Percentiles rank a stretch among this genome's conserved stretches.
Conservation (phyloP, 1,140 invertebrate species). For the Asbolus verrucosus region DNA sequence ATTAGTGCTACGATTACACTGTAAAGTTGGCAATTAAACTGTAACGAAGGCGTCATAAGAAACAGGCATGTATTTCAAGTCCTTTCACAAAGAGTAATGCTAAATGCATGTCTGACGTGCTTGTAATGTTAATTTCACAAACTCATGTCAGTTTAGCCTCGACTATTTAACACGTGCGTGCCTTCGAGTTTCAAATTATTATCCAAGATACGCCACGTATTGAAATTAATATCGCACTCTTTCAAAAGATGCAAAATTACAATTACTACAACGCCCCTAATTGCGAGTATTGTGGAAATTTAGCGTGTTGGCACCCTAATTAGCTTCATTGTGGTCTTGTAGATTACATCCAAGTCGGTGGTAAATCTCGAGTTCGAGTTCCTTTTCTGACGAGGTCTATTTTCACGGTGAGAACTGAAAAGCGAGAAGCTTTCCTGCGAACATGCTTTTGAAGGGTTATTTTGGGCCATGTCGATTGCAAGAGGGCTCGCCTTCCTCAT, state of each 20-base stretch:
- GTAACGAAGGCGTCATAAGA: too few relatives aligned
- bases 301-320: not conserved
- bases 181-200: conserved; percentile 10
- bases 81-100: conserved; percentile 14
- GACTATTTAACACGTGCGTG: conserved; percentile 32
- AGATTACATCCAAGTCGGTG: too few relatives aligned
- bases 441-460: conserved; percentile 1
- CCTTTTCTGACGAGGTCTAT: too few relatives aligned
- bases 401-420: too few relatives aligned
- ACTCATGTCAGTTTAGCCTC: conserved; percentile 19
- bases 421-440: conserved; percentile 4
- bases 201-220: too few relatives aligned
- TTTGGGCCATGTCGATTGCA: conserved; percentile 20
- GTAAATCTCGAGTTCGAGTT: not conserved
- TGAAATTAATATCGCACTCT: too few relatives aligned
- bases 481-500: conserved; percentile 12
- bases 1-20: conserved; percentile 3
- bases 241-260: too few relatives aligned
- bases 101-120: conserved; percentile 30
- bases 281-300: conserved; percentile 2
- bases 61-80: conserved; percentile 17
- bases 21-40: conserved; percentile 6
- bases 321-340: conserved; percentile 8
- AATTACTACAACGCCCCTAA: not conserved
- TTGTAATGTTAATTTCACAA: conserved; percentile 26